Base-by-base conservation (phyloP, 2,797 vertebrate genomes). In the Bovichtus diacanthus region DNA sequence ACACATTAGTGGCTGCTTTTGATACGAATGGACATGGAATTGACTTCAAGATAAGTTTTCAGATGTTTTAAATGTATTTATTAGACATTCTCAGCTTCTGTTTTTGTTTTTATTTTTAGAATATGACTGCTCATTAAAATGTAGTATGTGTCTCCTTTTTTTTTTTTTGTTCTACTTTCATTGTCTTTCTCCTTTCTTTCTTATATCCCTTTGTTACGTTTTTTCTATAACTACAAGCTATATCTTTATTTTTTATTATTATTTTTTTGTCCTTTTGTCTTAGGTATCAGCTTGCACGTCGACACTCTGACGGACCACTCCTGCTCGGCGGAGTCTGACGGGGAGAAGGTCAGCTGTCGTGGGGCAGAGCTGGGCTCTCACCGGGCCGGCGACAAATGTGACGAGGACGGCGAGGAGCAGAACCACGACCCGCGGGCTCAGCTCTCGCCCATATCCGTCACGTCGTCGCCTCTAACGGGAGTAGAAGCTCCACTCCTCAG, bases 261-360 rank as follows among this genome's bases (percentile, higher is more conserved):
- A 3, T 25, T 29, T 46, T 29, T 46, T 4, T 6, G 3, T 49
- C 29, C 12, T 41, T 19, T 10, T 53, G 6, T 46, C 19, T 49
- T 63, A 99, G 98, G 98, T 41, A 99, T 99, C 92, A 97, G 98
- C 92, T 80, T 99, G 91, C 97, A 99, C 78, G 98, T 98, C 4
- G 98, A 99, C 93, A 97, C 96, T 0, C 95, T 99, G 84, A 99
- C 98, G 29, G 98, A 99, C 74, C 98, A 97, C 89, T 99, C 97
- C 1, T 99, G 97, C 88, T 98, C 98, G 0, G 96, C 96, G 0
- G 98, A 99, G 86, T 99, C 98, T 0, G 98, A 99, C 72, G 97
- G 95, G 34, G 98, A 99, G 90, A 99, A 98, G 88, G 92, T 95
- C 80, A 93, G 94, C 4, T 96, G 96, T 85, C 88, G 95, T 6